Base-by-base conservation (phyloP, 2,888 invertebrate species). In the Ceramica pisi region DNA sequence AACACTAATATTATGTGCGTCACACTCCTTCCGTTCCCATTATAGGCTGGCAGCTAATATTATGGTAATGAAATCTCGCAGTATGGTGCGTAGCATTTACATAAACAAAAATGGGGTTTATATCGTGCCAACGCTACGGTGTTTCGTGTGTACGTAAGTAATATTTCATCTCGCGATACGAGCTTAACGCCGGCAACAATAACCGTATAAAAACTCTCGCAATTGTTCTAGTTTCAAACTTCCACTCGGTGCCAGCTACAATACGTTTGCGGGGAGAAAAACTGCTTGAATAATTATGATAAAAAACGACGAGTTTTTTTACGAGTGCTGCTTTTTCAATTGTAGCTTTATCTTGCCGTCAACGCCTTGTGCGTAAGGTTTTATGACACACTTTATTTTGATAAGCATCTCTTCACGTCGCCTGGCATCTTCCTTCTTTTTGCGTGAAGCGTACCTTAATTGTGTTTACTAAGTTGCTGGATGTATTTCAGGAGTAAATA, bases 221-320 rank as follows among this genome's bases (percentile, higher is more conserved):
- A 84, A 74, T 80, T 82, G 76, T 82, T 84, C 80, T 73, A 82
- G 73, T 84, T 84, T 70, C 46, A 71, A 82, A 83, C 67, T 82
- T 74, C 71, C 72, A 75, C 61, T 79, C 59, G 69, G 67, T 70
- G 74, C 62, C 68, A 79, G 67, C 64, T 75, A 81, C 78, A 83
- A 72, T 74, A 72, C 75, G 64, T 71, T 78, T 59, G 70, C 55
- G 55, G 72, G 21, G 65, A 75, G 60, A 67, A 67, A 81, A 72
- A 65, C 67, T 26, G 62, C 53, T 70, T 55, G 55, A 78, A 73
- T 71, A 80, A 83, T 75, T 70, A 75, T 56, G 50, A 53, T 72
- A 70, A 69, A 77, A 71, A 72, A 83, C 35, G 41, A 64, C 48
- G 41, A 55, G 67, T 67, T 53, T 71, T 83, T 69, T 6, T 31